Evolutionary conservation across 2,113 vertebrate species (phyloP).

Genomic region (Colius striatus): DNA sequence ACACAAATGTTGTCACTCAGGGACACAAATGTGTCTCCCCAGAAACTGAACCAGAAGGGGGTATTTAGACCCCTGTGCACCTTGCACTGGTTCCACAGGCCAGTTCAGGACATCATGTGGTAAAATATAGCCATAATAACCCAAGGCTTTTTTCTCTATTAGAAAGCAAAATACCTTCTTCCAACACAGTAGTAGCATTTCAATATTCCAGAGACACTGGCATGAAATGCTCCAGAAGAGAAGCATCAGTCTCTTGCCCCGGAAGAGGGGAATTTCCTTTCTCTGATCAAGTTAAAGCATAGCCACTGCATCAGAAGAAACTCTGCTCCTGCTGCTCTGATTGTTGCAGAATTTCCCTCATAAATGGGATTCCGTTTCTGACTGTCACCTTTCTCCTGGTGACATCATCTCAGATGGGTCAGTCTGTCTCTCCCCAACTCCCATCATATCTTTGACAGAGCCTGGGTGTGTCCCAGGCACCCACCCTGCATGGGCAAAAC

Average conservation of each 20-base stretch:
- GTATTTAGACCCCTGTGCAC: rapidly evolving
- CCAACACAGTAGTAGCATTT: not conserved
- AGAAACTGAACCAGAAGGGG: not conserved
- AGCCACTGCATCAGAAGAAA: not conserved
- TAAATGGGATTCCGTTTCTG: not conserved
- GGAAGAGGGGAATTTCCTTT: not conserved
- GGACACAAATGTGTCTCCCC: not conserved
- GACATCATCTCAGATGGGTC: too few relatives aligned
- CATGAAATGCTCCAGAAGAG: not conserved
- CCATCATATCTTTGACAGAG: rapidly evolving
- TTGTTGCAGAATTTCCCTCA: not conserved
- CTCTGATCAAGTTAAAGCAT: too few relatives aligned
- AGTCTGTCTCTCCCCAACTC: not conserved
- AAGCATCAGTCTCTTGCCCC: not conserved
- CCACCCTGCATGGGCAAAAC: rapidly evolving
- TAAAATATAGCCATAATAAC: too few relatives aligned
- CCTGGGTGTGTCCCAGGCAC: rapidly evolving
- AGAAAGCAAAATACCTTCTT: not conserved
- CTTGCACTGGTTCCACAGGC: not conserved
- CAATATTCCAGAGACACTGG: not conserved
- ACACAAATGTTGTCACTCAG: rapidly evolving
- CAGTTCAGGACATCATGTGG: not conserved
- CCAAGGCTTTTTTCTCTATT: not conserved
- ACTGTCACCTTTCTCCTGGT: not conserved
- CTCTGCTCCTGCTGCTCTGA: not conserved